phyloP scores from a whole-genome alignment of 2,888 invertebrate species.

The Agrochola lota region DNA sequence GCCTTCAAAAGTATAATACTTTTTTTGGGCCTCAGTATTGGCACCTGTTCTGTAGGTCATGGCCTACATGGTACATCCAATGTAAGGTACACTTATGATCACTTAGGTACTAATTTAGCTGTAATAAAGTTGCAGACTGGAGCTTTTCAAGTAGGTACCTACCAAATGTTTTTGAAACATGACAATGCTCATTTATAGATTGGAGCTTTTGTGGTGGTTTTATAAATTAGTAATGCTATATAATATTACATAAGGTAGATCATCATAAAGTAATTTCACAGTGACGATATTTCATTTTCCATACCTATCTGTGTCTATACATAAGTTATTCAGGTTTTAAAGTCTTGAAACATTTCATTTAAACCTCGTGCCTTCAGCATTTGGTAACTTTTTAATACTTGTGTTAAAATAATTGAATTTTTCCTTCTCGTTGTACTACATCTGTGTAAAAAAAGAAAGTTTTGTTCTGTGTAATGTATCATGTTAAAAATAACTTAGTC shows the following conservation, averaged over 20 bases:
- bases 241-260: slow-evolving; percentile 43
- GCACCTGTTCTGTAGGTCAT: slow-evolving; percentile 43
- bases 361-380: slow-evolving; percentile 30
- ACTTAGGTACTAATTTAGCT: slow-evolving; percentile 61
- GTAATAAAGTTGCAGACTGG: slow-evolving; percentile 41
- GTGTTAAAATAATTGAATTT: slow-evolving; percentile 18
- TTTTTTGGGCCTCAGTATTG: slow-evolving; percentile 31
- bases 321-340: slow-evolving; percentile 6
- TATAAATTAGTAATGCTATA: slow-evolving; percentile 49
- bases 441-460: slow-evolving; percentile 7
- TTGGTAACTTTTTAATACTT: slow-evolving; percentile 22
- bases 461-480: slow-evolving; percentile 16
- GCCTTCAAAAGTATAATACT: slow-evolving; percentile 23
- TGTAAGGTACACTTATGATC: slow-evolving; percentile 48
- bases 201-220: slow-evolving; percentile 51
- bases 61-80: slow-evolving; percentile 60
- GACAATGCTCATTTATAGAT: slow-evolving; percentile 52
- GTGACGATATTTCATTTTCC: slow-evolving; percentile 34
- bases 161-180: slow-evolving; percentile 46
- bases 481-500: slow-evolving; percentile 46
- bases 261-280: slow-evolving; percentile 31
- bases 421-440: not conserved
- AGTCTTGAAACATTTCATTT: slow-evolving; percentile 18
- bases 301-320: slow-evolving; percentile 22
- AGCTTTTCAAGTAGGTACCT: slow-evolving; percentile 34